Conservation (phyloP, 2,888 invertebrate genomes). For the Tolmerus cingulatus region DNA sequence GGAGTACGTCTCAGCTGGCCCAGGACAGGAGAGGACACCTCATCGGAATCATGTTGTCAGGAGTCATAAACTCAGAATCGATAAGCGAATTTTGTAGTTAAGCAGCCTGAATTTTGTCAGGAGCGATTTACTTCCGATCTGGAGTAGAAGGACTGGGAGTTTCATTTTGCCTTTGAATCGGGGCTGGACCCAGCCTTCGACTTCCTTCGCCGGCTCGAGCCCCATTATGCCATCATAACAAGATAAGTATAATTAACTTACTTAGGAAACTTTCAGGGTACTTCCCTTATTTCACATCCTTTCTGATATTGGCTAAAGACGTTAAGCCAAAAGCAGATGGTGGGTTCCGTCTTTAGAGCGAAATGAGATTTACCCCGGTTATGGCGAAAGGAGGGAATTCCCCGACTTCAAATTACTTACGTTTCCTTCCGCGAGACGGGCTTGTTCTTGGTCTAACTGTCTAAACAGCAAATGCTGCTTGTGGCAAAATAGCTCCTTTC, state of each 20-base stretch:
- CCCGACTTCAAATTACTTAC: conserved; percentile 18
- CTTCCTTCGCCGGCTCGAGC: background rate
- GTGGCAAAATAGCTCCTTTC: background rate
- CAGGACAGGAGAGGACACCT: background rate
- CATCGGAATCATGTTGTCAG: background rate
- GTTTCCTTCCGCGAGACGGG: background rate
- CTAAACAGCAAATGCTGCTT: conserved; percentile 6
- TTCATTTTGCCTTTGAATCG: background rate
- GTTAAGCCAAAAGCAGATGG: conserved; percentile 34
- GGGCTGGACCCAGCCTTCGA: background rate
- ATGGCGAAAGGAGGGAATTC: background rate
- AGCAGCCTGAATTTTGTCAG: conserved; percentile 22
- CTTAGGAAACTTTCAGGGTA: conserved; percentile 39
- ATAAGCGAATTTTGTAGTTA: conserved; percentile 12
- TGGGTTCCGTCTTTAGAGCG: background rate
- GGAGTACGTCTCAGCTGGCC: background rate
- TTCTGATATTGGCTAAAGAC: conserved; percentile 33
- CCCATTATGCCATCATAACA: conserved; percentile 34
- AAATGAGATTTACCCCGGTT: conserved; percentile 29
- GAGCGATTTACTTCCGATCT: conserved; percentile 13
- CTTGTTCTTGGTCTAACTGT: conserved; percentile 1
- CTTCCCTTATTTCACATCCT: conserved; percentile 38
- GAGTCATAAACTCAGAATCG: background rate
- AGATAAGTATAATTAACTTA: conserved; percentile 43
- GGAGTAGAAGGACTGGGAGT: background rate